phyloP scores from a whole-genome alignment of 1,140 invertebrate genomes.

The Aphelenchoides fujianensis region DNA sequence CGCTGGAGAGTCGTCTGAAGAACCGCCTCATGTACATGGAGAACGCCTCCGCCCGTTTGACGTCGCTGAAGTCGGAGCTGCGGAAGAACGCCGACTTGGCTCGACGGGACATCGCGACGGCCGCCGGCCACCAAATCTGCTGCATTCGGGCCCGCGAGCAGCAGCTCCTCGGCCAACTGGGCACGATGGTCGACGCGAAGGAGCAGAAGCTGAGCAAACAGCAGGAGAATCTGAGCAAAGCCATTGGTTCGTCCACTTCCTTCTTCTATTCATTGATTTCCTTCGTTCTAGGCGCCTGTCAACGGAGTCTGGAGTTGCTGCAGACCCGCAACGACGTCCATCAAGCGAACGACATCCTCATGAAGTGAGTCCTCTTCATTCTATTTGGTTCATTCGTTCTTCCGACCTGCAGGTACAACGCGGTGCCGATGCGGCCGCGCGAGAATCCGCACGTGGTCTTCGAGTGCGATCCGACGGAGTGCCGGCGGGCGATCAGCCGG shows the following conservation, averaged over 20 bases:
- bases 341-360: not conserved
- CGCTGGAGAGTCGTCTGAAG: conserved; percentile 14
- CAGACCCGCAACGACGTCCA: not conserved
- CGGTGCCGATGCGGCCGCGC: not conserved
- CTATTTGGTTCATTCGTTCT: not conserved
- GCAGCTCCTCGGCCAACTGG: not conserved
- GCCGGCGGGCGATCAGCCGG: not conserved
- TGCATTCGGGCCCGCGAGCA: conserved; percentile 14
- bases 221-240: conserved; percentile 10
- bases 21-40: conserved; percentile 7
- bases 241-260: conserved; percentile 17
- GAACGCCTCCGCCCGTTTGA: not conserved
- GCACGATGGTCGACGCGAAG: not conserved
- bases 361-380: conserved; percentile 7
- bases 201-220: not conserved
- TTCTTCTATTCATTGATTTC: too few relatives aligned
- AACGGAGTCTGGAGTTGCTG: conserved; percentile 1
- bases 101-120: conserved; percentile 2
- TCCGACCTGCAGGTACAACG: conserved; percentile 8
- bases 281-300: conserved; percentile 3
- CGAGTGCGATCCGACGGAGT: conserved; percentile 8
- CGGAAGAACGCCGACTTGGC: not conserved
- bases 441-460: not conserved
- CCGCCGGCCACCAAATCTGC: conserved; percentile 12
- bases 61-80: conserved; percentile 2